Evolutionary conservation across 2,797 vertebrate species (phyloP), one percentile per base, ranked within the genome.

Genomic region (Synanceia verrucosa): DNA sequence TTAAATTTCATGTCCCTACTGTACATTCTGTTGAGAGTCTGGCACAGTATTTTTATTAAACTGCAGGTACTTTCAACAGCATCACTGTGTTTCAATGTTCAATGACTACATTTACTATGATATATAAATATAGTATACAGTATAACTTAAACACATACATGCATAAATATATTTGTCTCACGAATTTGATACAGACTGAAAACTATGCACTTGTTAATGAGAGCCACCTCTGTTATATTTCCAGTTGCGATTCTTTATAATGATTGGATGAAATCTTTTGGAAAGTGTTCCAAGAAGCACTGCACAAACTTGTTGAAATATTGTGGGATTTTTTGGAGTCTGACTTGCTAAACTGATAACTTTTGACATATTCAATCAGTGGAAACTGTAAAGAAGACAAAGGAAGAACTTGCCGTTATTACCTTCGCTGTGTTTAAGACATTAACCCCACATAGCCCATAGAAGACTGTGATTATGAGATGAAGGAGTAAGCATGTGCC

Each of bases 1-100:
- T 63, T 33, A 70, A 77, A 77, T 63, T 58, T 64, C 70, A 71
- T 43, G 28, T 62, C 28, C 26, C 50, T 14, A 55, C 21, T 36
- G 11, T 16, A 43, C 0, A 4, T 50, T 65, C n/a, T 51, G 26
- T 39, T 12, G 19, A 73, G n/a, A 69, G 73, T 12, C 56, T 46
- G 63, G 65, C 9, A 39, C 37, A 1, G 39, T 62, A 13, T 0
- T 55, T 1, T 67, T 21, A 67, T 65, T 3, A 41, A 52, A 47
- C 24, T 51, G 19, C 21, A 59, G n/a, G 33, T 34, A 33, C 47
- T 43, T 58, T 65, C 46, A 65, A 37, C 65, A 53, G 59, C 47
- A 61, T 39, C 43, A 12, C 28, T 4, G 28, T 69, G 58, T 39
- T 57, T 65, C 18, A 1, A 41, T 64, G 14, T 50, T 44, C 39